These are phyloP conservation scores for Lutjanus campechanus DNA, from an alignment of 2,797 vertebrate species.

Conservation along the genomic window DNA sequence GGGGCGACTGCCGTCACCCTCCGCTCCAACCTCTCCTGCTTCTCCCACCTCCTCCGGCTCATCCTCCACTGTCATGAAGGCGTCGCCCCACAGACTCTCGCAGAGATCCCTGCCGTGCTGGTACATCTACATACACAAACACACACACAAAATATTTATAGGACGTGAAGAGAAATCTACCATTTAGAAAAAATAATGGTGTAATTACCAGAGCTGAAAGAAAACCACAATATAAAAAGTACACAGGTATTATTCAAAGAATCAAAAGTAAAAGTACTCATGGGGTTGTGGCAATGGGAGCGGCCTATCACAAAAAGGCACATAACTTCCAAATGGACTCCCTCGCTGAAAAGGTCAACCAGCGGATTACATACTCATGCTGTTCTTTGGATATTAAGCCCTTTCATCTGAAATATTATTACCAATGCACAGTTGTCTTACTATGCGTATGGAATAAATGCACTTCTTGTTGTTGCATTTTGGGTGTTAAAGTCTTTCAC, in stretches of 20 bases:
- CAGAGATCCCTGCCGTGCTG: constrained; percentile 88
- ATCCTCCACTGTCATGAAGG: constrained; percentile 85
- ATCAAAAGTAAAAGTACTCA: neutral
- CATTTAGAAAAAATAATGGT: neutral
- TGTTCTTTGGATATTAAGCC: no score
- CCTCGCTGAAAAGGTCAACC: no score
- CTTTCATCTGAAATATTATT: no score
- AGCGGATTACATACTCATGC: no score
- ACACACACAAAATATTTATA: neutral
- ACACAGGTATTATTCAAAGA: neutral
- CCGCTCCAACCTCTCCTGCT: constrained; percentile 35
- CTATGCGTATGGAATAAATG: no score
- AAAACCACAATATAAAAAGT: neutral
- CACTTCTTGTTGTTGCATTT: no score
- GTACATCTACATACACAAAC: constrained; percentile 83
- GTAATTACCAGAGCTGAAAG: neutral
- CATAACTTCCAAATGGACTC: no score
- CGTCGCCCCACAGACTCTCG: constrained; percentile 85
- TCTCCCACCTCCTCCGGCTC: constrained; percentile 70
- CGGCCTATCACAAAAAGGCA: no score
- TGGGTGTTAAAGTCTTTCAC: no score
- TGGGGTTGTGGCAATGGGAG: neutral
- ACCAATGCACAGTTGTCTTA: no score
- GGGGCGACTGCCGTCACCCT: constrained; percentile 56
- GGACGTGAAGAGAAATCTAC: neutral